Base-by-base conservation (phyloP, 2,113 vertebrate genomes). In the Turnix velox region DNA sequence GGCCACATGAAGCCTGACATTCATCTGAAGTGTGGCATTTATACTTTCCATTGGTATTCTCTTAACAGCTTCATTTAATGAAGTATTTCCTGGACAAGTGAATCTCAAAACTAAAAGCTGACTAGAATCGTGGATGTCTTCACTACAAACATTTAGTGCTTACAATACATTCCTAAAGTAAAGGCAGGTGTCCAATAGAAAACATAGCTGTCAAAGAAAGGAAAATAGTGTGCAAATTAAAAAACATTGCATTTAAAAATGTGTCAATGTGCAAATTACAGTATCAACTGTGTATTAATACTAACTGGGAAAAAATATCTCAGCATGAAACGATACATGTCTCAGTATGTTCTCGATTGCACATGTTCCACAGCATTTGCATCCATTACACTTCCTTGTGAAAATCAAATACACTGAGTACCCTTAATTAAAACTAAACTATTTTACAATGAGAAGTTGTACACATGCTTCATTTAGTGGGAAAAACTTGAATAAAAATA, bases 1-100 rank as follows among this genome's bases (percentile, higher is more conserved):
- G 98, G 98, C 98, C 98, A 98, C 98, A 98, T 98, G 97, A 98
- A 99, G 98, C 98, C 98, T 98, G 98, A 99, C 98, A 98, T 99
- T 99, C 98, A 98, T 98, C 98, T 98, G 98, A 99, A 97, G 98
- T 97, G 97, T 95, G 98, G 98, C 97, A 96, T 96, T 96, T 98
- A 92, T 95, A 97, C 62, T 93, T 46, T 96, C 96, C 95, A 96
- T 61, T 95, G 82, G 86, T 98, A 94, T 96, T 96, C 96, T 97
- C 96, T 97, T 95, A 97, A 98, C 92, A 96, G 96, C 97, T 97
- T 97, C 97, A 96, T 97, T 97, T 97, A 91, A 94, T 88, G 55
- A 91, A 95, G 86, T 92, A 94, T 94, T 94, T 95, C 92, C 92
- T 95, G 94, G 96, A 97, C 97, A 97, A 97, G 97, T 73, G 62